phyloP scores from a whole-genome alignment of 2,113 vertebrate species.

The Apeltes quadracus region DNA sequence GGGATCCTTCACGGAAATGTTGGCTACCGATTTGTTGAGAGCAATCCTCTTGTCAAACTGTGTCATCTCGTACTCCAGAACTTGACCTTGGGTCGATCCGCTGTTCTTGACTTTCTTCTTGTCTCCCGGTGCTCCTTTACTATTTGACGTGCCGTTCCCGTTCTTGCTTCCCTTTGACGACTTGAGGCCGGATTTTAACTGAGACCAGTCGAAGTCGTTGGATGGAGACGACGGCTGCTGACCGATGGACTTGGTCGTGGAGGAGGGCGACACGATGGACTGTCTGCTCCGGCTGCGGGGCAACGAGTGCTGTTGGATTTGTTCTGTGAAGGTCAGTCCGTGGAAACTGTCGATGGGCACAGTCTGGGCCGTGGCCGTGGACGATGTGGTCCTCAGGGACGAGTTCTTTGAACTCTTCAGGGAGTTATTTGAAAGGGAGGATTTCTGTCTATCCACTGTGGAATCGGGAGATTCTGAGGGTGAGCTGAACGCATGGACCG shows the following conservation, averaged over 20 bases:
- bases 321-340: slow-evolving; percentile 91
- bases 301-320: slow-evolving; percentile 96
- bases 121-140: slow-evolving; percentile 86
- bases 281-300: slow-evolving; percentile 95
- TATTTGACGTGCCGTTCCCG: slow-evolving; percentile 81
- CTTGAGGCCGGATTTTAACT: slow-evolving; percentile 89
- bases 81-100: slow-evolving; percentile 85
- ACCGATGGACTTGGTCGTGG: slow-evolving; percentile 88
- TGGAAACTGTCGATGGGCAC: slow-evolving; percentile 97
- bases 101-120: slow-evolving; percentile 88
- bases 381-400: slow-evolving; percentile 93
- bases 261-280: slow-evolving; percentile 93
- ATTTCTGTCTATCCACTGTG: slow-evolving; percentile 94
- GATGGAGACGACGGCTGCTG: slow-evolving; percentile 90
- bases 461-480: slow-evolving; percentile 97
- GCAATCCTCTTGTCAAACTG: slow-evolving; percentile 91
- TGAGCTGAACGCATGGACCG: slow-evolving; percentile 93
- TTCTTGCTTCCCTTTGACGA: slow-evolving; percentile 87
- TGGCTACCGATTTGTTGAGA: slow-evolving; percentile 84
- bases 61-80: slow-evolving; percentile 97
- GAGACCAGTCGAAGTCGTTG: slow-evolving; percentile 94
- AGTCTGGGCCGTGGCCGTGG: slow-evolving; percentile 94
- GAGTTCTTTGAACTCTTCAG: slow-evolving; percentile 97
- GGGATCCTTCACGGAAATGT: slow-evolving; percentile 81
- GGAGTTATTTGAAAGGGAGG: slow-evolving; percentile 95